These are phyloP conservation scores for Xiphydria camelus DNA, from an alignment of 2,888 invertebrate species.

Conservation along the genomic window DNA sequence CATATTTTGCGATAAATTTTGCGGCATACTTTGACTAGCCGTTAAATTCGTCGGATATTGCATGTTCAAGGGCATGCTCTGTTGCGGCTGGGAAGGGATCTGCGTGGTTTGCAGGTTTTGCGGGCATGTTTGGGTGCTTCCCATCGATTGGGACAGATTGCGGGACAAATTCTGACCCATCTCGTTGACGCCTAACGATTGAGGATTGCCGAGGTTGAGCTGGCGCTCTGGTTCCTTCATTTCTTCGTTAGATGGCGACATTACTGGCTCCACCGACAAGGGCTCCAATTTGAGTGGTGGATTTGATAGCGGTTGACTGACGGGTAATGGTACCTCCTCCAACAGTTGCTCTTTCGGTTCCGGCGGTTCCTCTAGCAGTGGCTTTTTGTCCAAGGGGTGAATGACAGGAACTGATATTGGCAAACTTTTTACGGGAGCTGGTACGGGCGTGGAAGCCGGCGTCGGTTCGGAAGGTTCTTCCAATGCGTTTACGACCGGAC, in stretches of 20 bases:
- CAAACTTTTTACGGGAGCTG: constrained; percentile 38
- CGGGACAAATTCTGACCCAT: constrained; percentile 43
- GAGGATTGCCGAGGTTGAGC: constrained; percentile 28
- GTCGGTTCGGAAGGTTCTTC: constrained; percentile 43
- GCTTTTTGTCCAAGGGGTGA: constrained; percentile 46
- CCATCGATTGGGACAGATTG: constrained; percentile 48
- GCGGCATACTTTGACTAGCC: constrained; percentile 49
- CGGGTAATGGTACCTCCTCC: constrained; percentile 41
- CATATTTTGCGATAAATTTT: constrained; percentile 49
- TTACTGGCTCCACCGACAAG: constrained; percentile 39
- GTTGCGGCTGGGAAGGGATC: constrained; percentile 42
- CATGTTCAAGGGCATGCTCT: constrained; percentile 46
- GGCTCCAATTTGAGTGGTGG: constrained; percentile 45
- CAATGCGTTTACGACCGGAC: constrained; percentile 37
- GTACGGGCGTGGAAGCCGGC: constrained; percentile 40
- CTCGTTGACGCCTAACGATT: constrained; percentile 33
- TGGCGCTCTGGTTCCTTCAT: constrained; percentile 38
- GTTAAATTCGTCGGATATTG: constrained; percentile 44
- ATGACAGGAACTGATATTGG: constrained; percentile 55
- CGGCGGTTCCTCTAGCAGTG: constrained; percentile 42
- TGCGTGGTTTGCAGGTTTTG: constrained; percentile 29
- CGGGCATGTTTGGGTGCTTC: constrained; percentile 31
- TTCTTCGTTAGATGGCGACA: constrained; percentile 42
- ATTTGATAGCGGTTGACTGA: constrained; percentile 38
- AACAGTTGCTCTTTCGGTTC: constrained; percentile 40